Base-by-base conservation (phyloP, 2,113 vertebrate genomes). In the Sylvia atricapilla region DNA sequence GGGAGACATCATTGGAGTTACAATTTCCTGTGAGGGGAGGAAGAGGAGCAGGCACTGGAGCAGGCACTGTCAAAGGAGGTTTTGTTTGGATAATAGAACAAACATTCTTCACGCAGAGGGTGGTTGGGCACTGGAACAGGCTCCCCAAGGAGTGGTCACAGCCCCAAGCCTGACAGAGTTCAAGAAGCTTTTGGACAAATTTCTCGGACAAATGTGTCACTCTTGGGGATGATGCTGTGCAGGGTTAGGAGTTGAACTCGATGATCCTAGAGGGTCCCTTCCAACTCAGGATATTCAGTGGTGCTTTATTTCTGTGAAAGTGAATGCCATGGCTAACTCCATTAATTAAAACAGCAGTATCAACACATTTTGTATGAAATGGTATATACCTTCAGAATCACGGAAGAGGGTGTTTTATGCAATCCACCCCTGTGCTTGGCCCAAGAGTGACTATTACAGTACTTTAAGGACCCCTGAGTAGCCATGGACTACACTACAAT, bases 291-390 rank as follows among this genome's bases (percentile, higher is more conserved):
- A 20, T 58, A 25, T 43, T 58, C 52, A 35, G 13, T 85, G 43
- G 58, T 49, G 17, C 35, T 35, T 47, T 49, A 47, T 49, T 66
- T 56, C 30, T 67, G 13, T 76, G 25, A 43, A 87, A 63, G 23
- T 0, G 2, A 49, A 47, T 50, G 62, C 14, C 35, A 7, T 11
- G 52, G 35, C 7, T 70, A 82, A 27, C 35, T 85, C 24, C 22
- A 33, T 23, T 55, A 41, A 31, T 63, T 82, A 25, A 21, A 86
- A 33, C 28, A 50, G 33, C 24, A 63, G 18, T 43, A 28, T 43
- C 0, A 5, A 59, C 9, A 37, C 11, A 17, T 66, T 31, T 10
- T 39, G 30, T 21, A 7, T 3, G 3, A 60, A 30, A 8, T 18
- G 20, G 14, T 33, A 43, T 9, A 55, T 4, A 28, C 15, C 37